Evolutionary conservation across 1,140 invertebrate genomes (phyloP), one percentile per base, ranked within the genome.

Genomic region (Hetaerina americana): DNA sequence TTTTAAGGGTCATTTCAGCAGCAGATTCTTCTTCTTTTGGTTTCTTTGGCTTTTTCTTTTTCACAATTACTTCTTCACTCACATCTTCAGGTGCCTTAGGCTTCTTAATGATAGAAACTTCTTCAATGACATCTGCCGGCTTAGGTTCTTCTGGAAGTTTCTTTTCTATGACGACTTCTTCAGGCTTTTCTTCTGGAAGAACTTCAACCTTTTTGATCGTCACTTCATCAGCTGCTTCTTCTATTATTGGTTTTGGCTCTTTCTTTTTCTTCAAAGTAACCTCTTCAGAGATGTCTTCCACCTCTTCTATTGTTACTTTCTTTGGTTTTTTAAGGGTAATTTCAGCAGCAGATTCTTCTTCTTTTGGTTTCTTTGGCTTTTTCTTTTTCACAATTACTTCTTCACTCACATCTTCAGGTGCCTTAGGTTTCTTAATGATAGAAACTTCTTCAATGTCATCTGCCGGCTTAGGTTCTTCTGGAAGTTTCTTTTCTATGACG

Each of bases 381-480:
- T 68, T 68, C 22, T 22, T 27, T 69, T 75, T 75, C 8, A 72
- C 25, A 27, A 8, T 68, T 1, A 73, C 66, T 71, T 72, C 73
- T 70, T 73, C 69, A 49, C 66, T 69, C 24, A 69, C 76, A 66
- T 77, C 74, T 66, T 75, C 66, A 69, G 69, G 22, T 57, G 2
- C 15, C 71, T 74, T 73, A 5, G 76, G 76, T 76, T 89, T 88
- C 25, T 92, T 83, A 3, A 87, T 91, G 15, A 90, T 81, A 81
- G 90, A 89, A 79, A 91, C 87, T 72, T 85, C 84, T 71, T 86
- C 85, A 81, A 91, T 89, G 79, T 91, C 88, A 27, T 86, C 83
- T 66, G 15, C 26, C 28, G 87, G 84, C 73, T 82, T 82, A 69
- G 78, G 73, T 15, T 75, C 75, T 27, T 79, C 77, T 5, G 81